Base-by-base conservation (phyloP, 2,888 invertebrate genomes). In the Stratiomys singularior region DNA sequence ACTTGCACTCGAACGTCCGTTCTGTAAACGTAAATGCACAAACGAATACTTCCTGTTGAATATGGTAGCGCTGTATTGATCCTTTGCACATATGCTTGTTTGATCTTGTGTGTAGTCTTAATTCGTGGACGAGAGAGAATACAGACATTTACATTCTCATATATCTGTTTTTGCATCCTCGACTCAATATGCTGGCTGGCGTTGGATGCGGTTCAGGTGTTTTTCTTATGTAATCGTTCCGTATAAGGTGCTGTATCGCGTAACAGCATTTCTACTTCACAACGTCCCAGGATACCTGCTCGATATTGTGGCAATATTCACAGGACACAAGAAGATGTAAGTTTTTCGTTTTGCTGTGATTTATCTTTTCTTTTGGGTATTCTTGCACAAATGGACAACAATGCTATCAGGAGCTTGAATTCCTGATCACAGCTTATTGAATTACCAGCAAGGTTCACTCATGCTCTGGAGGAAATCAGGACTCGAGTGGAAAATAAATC, bases 311-410 rank as follows among this genome's bases (percentile, higher is more conserved):
- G 87, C 87, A 81, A 82, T 85, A 83, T 83, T 83, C 81, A 85
- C 85, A 77, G 87, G 88, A 83, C 86, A 86, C 82, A 86, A 86
- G 83, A 85, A 85, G 83, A 87, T 86, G 87, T 87, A 85, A 86
- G 86, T 84, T 15, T n/a, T 69, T 52, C 25, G 58, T 21, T 74
- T n/a, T n/a, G n/a, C n/a, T n/a, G n/a, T n/a, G n/a, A n/a, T n/a
- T n/a, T n/a, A n/a, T n/a, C n/a, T n/a, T n/a, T n/a, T n/a, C n/a
- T n/a, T n/a, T n/a, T n/a, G n/a, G n/a, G n/a, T n/a, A n/a, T n/a
- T n/a, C n/a, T n/a, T n/a, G n/a, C n/a, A n/a, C n/a, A n/a, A n/a
- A n/a, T n/a, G n/a, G n/a, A n/a, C n/a, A n/a, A n/a, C n/a, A n/a
- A n/a, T n/a, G n/a, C n/a, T n/a, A n/a, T n/a, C n/a, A n/a, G n/a